Evolutionary conservation across 1,140 invertebrate species (phyloP), one percentile per base, ranked within the genome.

Genomic region (Atta colombica): DNA sequence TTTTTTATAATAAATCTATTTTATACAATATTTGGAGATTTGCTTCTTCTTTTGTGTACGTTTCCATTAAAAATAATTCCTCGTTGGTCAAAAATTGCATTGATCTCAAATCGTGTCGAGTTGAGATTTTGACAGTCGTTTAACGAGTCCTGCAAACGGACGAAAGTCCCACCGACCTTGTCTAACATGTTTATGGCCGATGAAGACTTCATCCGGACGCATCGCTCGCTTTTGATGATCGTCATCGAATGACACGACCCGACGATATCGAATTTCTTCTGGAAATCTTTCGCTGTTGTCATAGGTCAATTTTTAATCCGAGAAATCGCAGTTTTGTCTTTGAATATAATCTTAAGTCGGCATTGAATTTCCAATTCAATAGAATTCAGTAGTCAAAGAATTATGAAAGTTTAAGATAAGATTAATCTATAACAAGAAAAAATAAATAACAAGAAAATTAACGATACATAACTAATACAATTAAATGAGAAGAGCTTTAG

Each of bases 141-240:
- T 66, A 81, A 80, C 96, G 96, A 96, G 95, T 96, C 94, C 96
- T 96, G 95, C 96, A 97, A 96, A 97, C 96, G 96, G 96, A 97
- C 96, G 96, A 97, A 97, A 96, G 96, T 97, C 96, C 96, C 96
- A 97, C 96, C 96, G 96, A 97, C 96, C 96, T 92, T 93, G 92
- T 89, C 86, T 90, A 92, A 94, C 91, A 92, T 91, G 93, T 85
- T 91, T 66, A 94, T 92, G 95, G 95, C 91, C 95, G 95, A 92
- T 96, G 96, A 94, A 96, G 96, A 96, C 95, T 95, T 97, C 96
- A 95, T 95, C 96, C 96, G 96, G 96, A 95, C 95, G 96, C 94
- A 92, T 93, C 35, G 51, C 77, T 91, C 89, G 72, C 39, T 75
- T 18, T n/a, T 5, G 71, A 21, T 14, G n/a, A 25, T 77, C 75